Evolutionary conservation across 2,888 invertebrate genomes (phyloP), one percentile per base, ranked within the genome.

Genomic region (Alloscopus bannaensis): DNA sequence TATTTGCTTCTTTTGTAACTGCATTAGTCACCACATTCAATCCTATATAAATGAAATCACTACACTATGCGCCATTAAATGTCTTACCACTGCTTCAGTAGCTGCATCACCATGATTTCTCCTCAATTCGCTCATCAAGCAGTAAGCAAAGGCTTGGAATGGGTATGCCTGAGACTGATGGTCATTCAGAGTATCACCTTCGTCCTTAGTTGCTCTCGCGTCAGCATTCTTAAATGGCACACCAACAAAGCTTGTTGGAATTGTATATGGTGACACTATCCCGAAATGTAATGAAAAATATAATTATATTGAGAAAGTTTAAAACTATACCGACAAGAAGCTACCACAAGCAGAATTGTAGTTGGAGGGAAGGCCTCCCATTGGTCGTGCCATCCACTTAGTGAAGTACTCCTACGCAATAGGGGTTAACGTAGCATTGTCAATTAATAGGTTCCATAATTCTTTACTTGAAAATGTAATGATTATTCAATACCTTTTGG

Each of bases 121-220:
- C 11, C 57, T 24, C 1, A 78, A 22, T 13, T 55, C 22, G 29
- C 45, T 42, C 18, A 78, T 36, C 2, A 78, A 40, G 18, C 78
- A 78, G 40, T 65, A 65, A 2, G 71, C 28, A 40, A 78, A 59
- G 47, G 65, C 71, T 59, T 50, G 45, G 65, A 64, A 71, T n/a
- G 78, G 78, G 28, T 78, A 78, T 3, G 29, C 52, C 2, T 22
- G 6, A 0, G 24, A 11, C 13, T 29, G 20, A 24, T 57, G 66
- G 20, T 79, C 78, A 42, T 79, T 71, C 18, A 79, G 42, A n/a
- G 66, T 36, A 28, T 57, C 78, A 6, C 71, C 50, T 59, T 70
- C 65, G 22, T 79, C 47, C 0, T 42, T 36, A 20, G 65, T n/a
- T 1, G 71, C 59, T 16, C 16, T 13, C 18, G 22, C 45, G 11